A percentile compares a stretch with the other conserved stretches of the same genome.
Conservation (phyloP, 2,888 invertebrate species). For the Tortricodes alternella region DNA sequence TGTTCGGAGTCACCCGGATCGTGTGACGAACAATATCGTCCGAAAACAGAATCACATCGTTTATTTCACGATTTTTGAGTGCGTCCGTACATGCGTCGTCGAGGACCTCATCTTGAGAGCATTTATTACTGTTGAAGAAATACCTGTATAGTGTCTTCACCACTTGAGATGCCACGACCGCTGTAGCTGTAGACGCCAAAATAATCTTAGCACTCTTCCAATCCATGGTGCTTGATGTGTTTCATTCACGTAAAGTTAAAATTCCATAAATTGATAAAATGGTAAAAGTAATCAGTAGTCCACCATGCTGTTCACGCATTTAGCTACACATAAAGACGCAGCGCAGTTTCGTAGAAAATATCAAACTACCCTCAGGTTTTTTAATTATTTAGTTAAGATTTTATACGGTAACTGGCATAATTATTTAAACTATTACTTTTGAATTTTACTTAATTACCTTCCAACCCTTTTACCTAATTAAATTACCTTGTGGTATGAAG, state of each 20-base stretch:
- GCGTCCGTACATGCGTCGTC: conserved; percentile 62
- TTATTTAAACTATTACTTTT: too few species aligned
- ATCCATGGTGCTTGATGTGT: conserved; percentile 56
- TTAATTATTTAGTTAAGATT: background rate
- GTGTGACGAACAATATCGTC: conserved; percentile 67
- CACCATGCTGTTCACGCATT: conserved; percentile 72
- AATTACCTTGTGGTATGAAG: too few species aligned
- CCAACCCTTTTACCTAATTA: too few species aligned
- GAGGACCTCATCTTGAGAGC: conserved; percentile 42
- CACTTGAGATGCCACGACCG: conserved; percentile 68
- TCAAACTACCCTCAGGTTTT: conserved; percentile 47
- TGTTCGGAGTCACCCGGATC: conserved; percentile 64
- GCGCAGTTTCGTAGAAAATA: conserved; percentile 8
- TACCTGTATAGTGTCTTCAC: conserved; percentile 67
- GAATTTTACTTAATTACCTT: too few species aligned
- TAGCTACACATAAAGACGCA: conserved; percentile 32
- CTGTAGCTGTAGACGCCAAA: conserved; percentile 70
- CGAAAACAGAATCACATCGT: conserved; percentile 77
- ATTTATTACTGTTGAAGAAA: conserved; percentile 50
- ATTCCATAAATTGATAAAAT: conserved; percentile 41
- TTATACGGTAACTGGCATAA: too few species aligned
- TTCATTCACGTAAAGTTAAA: conserved; percentile 38
- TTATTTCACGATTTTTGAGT: conserved; percentile 70
- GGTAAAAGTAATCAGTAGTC: conserved; percentile 45
- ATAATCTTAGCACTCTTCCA: conserved; percentile 73